Percentiles rank a stretch among this genome's conserved stretches.
Evolutionary conservation across 2,797 vertebrate species (phyloP).

Genomic region (Brotula barbata): DNA sequence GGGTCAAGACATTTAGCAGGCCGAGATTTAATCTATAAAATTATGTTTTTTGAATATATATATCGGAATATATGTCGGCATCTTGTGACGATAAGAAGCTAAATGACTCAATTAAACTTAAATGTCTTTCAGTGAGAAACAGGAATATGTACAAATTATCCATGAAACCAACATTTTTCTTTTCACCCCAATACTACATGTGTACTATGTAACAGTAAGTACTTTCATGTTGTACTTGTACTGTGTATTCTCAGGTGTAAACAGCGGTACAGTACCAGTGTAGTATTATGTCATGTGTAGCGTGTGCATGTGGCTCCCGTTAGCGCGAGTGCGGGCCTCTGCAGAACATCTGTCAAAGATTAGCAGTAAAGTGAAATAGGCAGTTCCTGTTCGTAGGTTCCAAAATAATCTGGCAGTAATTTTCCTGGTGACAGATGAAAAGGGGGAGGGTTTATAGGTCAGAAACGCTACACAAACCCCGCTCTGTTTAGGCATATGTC

Average conservation of each 20-base stretch:
- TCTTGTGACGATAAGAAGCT: too few relatives aligned
- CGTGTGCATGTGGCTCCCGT: slow-evolving; percentile 73
- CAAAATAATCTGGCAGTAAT: slow-evolving; percentile 83
- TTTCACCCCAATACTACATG: too few relatives aligned
- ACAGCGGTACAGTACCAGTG: too few relatives aligned
- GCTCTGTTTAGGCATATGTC: slow-evolving; percentile 63
- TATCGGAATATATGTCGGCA: too few relatives aligned
- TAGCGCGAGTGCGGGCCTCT: slow-evolving; percentile 72
- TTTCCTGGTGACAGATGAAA: slow-evolving; percentile 76
- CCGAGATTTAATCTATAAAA: slow-evolving; percentile 8
- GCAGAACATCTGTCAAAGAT: slow-evolving; percentile 84
- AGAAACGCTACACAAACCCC: slow-evolving; percentile 62
- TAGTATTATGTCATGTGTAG: slow-evolving; percentile 31
- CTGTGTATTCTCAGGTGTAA: too few relatives aligned
- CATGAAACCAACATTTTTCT: too few relatives aligned
- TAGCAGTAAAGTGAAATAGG: slow-evolving; percentile 82
- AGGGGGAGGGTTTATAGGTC: slow-evolving; percentile 70
- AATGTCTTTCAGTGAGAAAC: too few relatives aligned
- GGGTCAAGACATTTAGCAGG: slow-evolving; percentile 9
- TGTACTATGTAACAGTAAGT: too few relatives aligned
- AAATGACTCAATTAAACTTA: too few relatives aligned
- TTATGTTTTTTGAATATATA: too few relatives aligned
- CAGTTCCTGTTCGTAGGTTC: slow-evolving; percentile 82
- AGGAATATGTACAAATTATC: too few relatives aligned
- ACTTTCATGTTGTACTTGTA: too few relatives aligned